Evolutionary conservation across 2,888 invertebrate genomes (phyloP).

Genomic region (Pegoplata infirma): DNA sequence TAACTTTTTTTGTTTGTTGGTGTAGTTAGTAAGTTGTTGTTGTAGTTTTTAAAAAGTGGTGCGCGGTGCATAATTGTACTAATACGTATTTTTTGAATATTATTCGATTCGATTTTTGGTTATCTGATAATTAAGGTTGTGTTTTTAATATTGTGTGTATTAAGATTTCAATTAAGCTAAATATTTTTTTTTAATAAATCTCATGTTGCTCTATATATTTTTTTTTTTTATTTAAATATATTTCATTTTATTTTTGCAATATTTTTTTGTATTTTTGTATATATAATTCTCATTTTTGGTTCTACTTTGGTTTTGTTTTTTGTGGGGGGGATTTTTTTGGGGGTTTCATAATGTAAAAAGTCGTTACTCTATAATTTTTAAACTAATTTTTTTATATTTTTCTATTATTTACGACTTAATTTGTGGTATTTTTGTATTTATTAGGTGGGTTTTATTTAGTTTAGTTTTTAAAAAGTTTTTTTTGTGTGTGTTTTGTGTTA

Average conservation of each 20-base stretch:
- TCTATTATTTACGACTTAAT: slow-evolving; percentile 15
- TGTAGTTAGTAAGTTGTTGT: slow-evolving; percentile 46
- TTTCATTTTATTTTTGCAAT: slow-evolving; percentile 1
- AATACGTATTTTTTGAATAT: slow-evolving; percentile 54
- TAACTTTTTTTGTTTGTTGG: slow-evolving; percentile 34
- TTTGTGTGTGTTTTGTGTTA: neutral
- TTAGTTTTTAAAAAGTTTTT: slow-evolving; percentile 25
- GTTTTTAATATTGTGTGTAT: slow-evolving; percentile 16
- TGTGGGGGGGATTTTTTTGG: neutral
- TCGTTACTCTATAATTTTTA: slow-evolving; percentile 8
- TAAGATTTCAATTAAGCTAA: slow-evolving; percentile 38
- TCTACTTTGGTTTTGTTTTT: slow-evolving; percentile 33
- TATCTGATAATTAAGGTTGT: slow-evolving; percentile 35
- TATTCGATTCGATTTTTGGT: slow-evolving; percentile 17
- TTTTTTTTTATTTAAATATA: neutral
- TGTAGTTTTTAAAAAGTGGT: slow-evolving; percentile 56
- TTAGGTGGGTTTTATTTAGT: slow-evolving; percentile 54
- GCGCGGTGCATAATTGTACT: slow-evolving; percentile 66
- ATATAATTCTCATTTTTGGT: slow-evolving; percentile 8
- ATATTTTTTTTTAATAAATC: slow-evolving; percentile 39
- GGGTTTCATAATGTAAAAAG: slow-evolving; percentile 11
- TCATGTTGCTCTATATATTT: slow-evolving; percentile 17
- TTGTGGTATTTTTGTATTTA: slow-evolving; percentile 45
- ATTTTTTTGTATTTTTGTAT: slow-evolving; percentile 1
- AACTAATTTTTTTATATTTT: slow-evolving; percentile 24